Evolutionary conservation across 2,113 vertebrate genomes (phyloP).

Genomic region (Eonycteris spelaea): DNA sequence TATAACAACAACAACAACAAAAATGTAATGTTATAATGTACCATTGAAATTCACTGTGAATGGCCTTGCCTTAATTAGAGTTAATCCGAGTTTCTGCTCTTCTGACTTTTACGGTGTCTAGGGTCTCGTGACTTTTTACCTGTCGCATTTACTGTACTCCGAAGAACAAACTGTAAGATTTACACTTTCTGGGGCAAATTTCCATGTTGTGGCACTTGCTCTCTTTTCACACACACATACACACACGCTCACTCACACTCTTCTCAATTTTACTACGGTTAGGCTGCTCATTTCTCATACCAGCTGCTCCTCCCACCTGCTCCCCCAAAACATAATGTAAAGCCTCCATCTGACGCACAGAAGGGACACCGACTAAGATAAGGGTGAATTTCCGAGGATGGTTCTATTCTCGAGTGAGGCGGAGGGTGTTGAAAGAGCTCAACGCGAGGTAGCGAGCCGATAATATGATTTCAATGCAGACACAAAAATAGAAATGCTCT

Average conservation of each 20-base stretch:
- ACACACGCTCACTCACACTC: neutral
- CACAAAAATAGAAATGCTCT: conserved; percentile 34
- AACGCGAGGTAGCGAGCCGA: conserved; percentile 69
- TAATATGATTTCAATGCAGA: conserved; percentile 57
- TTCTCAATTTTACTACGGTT: conserved; percentile 73
- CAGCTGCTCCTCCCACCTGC: conserved; percentile 85
- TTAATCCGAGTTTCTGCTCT: conserved; percentile 59
- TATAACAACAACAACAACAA: neutral
- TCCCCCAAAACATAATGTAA: conserved; percentile 77
- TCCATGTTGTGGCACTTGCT: conserved; percentile 71
- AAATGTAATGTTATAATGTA: neutral
- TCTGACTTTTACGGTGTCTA: conserved; percentile 67
- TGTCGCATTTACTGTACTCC: conserved; percentile 62
- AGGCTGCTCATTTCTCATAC: conserved; percentile 84
- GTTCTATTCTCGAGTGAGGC: conserved; percentile 63
- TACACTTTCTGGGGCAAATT: conserved; percentile 78
- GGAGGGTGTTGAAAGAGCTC: conserved; percentile 54
- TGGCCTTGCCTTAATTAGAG: conserved; percentile 57
- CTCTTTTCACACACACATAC: neutral
- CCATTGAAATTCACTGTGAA: conserved; percentile 65
- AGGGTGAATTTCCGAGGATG: conserved; percentile 71
- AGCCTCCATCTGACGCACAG: conserved; percentile 80
- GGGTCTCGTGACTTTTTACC: conserved; percentile 76
- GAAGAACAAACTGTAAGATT: conserved; percentile 78
- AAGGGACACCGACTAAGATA: conserved; percentile 68